Conservation (phyloP, 2,888 invertebrate genomes). For the Gisinianus flammeolus region DNA sequence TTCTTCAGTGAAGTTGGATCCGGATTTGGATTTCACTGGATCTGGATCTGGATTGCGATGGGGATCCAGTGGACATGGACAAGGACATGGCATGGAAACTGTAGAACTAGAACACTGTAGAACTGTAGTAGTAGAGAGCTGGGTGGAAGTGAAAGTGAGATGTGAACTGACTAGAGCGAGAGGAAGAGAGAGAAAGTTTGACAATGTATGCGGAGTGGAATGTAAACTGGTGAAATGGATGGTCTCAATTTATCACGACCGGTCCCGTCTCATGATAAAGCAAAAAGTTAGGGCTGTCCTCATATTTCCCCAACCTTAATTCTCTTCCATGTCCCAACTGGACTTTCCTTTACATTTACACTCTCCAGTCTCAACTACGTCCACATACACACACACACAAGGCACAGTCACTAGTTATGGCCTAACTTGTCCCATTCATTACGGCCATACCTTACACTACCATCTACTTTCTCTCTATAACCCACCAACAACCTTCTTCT, state of each 20-base stretch:
- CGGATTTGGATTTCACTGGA: background rate
- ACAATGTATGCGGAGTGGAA: background rate
- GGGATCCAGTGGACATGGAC: background rate
- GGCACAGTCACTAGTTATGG: conserved; percentile 19
- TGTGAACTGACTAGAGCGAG: background rate
- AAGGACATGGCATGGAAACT: too few relatives aligned
- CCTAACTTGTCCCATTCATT: conserved; percentile 53
- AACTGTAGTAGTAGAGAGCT: background rate
- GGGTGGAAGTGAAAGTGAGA: background rate
- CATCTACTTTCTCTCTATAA: too few relatives aligned
- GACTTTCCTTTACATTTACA: background rate
- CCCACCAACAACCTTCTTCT: background rate
- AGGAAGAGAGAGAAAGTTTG: background rate
- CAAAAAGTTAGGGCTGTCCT: conserved; percentile 15
- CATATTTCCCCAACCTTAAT: conserved; percentile 9
- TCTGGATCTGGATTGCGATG: background rate
- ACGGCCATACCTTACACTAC: conserved; percentile 5
- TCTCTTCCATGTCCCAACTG: background rate
- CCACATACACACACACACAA: conserved; percentile 2
- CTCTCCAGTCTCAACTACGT: background rate
- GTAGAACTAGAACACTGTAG: too few relatives aligned
- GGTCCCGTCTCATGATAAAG: conserved; percentile 3
- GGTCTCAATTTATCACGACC: conserved; percentile 12
- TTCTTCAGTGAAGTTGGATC: background rate
- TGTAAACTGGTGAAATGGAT: background rate